phyloP scores from a whole-genome alignment of 2,797 vertebrate genomes.

The Lindbergichthys nudifrons region DNA sequence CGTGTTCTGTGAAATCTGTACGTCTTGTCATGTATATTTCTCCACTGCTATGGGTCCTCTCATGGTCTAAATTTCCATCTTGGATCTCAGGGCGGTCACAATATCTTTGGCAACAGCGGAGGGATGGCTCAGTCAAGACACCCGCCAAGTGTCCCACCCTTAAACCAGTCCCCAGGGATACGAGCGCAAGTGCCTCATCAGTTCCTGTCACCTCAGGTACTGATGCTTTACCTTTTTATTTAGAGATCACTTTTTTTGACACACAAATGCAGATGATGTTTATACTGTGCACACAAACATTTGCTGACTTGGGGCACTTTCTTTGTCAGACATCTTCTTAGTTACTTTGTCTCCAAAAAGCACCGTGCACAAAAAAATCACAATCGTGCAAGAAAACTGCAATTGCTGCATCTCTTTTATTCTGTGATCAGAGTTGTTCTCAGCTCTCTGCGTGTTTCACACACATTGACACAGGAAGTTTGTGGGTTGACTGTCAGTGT shows the following conservation, averaged over 20 bases:
- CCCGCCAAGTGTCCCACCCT: constrained; percentile 91
- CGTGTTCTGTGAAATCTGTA: constrained; percentile 8
- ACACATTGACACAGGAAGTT: constrained; percentile 16
- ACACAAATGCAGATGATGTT: too few relatives aligned
- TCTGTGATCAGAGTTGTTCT: not conserved
- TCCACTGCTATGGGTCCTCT: not conserved
- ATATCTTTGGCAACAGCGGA: constrained; percentile 93
- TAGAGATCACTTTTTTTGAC: too few relatives aligned
- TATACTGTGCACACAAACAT: too few relatives aligned
- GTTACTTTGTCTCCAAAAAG: too few relatives aligned
- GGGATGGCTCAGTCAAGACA: constrained; percentile 97
- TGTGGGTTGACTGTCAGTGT: constrained; percentile 5
- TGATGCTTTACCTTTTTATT: not conserved
- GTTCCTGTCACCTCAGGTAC: constrained; percentile 98
- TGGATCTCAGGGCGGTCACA: constrained; percentile 88
- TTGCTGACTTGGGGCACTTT: too few relatives aligned
- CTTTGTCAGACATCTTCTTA: too few relatives aligned
- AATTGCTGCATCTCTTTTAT: not conserved
- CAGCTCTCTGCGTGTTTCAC: constrained; percentile 14
- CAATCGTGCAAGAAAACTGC: too few relatives aligned
- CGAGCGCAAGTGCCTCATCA: constrained; percentile 99
- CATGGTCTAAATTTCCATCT: constrained; percentile 3
- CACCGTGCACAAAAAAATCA: too few relatives aligned
- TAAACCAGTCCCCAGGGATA: constrained; percentile 97
- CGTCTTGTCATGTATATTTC: constrained; percentile 3